A percentile compares a stretch with the other conserved stretches of the same genome.
phyloP scores from a whole-genome alignment of 1,140 invertebrate species.

The Trachymyrmex cornetzi region DNA sequence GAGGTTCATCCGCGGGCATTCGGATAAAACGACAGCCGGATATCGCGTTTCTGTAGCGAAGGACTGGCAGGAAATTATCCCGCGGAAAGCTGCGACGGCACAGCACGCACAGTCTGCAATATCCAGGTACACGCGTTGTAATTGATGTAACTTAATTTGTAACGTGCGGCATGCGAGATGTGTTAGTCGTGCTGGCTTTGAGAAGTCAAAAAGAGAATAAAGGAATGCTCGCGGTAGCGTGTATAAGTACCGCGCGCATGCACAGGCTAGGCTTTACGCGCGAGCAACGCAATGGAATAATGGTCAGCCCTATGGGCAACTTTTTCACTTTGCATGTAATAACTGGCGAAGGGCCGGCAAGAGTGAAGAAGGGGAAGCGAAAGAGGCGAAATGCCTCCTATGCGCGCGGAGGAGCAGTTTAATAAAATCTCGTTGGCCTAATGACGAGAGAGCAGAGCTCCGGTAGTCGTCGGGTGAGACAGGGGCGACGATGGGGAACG shows the following conservation, averaged over 20 bases:
- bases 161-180: constrained; percentile 59
- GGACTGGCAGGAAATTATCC: constrained; percentile 66
- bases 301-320: constrained; percentile 73
- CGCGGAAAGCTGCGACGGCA: constrained; percentile 34
- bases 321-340: constrained; percentile 77
- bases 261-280: constrained; percentile 26
- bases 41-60: constrained; percentile 40
- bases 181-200: constrained; percentile 23
- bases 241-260: constrained; percentile 47
- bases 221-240: constrained; percentile 15
- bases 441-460: constrained; percentile 64
- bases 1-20: background rate
- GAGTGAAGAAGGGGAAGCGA: background rate
- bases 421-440: constrained; percentile 73
- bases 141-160: constrained; percentile 78
- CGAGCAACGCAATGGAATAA: constrained; percentile 59
- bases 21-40: constrained; percentile 15
- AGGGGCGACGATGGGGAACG: constrained; percentile 55
- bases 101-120: constrained; percentile 59
- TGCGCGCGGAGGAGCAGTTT: constrained; percentile 60
- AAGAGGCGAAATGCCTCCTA: constrained; percentile 44
- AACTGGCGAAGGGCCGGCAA: constrained; percentile 32
- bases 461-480: constrained; percentile 61
- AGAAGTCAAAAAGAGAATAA: constrained; percentile 24
- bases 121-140: constrained; percentile 55